Percentiles rank a stretch among this genome's conserved stretches.
These are phyloP conservation scores for Catalaphyllia jardinei DNA, from an alignment of 64 coral and sea anemone genomes.

Conservation along the genomic window DNA sequence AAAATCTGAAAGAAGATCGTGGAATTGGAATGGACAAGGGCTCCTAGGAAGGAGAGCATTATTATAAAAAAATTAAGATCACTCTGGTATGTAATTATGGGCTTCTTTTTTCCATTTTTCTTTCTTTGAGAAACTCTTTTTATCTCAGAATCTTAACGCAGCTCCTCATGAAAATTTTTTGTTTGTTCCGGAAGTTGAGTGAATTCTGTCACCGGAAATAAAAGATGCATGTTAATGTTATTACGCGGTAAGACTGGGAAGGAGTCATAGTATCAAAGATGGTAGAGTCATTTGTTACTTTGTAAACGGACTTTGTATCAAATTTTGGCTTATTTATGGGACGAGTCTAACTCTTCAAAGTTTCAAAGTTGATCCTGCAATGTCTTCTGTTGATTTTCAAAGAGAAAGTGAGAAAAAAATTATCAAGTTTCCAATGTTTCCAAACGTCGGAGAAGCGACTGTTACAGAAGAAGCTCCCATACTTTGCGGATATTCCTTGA, in stretches of 20 bases:
- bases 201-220: neutral
- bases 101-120: neutral
- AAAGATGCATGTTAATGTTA: too few relatives aligned
- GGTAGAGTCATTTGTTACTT: neutral
- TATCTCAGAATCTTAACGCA: neutral
- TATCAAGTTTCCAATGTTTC: neutral
- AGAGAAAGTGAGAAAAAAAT: slow-evolving; percentile 18
- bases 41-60: too few relatives aligned
- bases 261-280: neutral
- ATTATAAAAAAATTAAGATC: too few relatives aligned
- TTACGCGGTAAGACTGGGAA: neutral
- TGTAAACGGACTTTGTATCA: neutral
- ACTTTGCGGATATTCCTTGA: slow-evolving; percentile 20
- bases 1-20: too few relatives aligned
- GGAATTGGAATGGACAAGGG: too few relatives aligned
- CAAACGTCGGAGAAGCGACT: neutral
- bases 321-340: neutral
- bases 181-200: neutral
- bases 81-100: too few relatives aligned
- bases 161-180: neutral
- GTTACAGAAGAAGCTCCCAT: slow-evolving; percentile 16
- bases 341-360: neutral
- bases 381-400: slow-evolving; percentile 2
- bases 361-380: neutral
- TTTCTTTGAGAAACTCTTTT: neutral